Conservation (phyloP, 2,888 invertebrate genomes). For the Acronicta aceris region DNA sequence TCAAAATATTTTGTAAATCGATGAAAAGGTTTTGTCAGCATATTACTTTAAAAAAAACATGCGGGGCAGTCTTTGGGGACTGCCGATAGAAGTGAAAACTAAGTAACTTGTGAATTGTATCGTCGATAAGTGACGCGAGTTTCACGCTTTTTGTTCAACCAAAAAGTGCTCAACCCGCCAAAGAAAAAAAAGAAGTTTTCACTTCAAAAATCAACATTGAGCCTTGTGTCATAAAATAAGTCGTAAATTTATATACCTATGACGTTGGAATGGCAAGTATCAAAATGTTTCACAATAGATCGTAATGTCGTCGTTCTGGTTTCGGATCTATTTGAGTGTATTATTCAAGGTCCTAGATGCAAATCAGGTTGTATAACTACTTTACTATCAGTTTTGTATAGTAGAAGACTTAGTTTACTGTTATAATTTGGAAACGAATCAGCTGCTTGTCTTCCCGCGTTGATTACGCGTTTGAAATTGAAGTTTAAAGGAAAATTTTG, state of each 20-base stretch:
- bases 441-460: background rate
- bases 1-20: constrained; percentile 43
- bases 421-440: constrained; percentile 8
- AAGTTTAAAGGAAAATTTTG: background rate
- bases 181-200: too few relatives aligned
- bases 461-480: background rate
- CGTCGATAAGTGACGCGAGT: too few relatives aligned
- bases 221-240: constrained; percentile 39
- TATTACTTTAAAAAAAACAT: too few relatives aligned
- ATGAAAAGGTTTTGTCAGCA: constrained; percentile 35
- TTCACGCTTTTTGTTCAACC: too few relatives aligned
- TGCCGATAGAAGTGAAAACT: too few relatives aligned
- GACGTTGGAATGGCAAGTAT: constrained; percentile 46
- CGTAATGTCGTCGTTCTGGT: constrained; percentile 70
- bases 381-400: constrained; percentile 52
- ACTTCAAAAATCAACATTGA: constrained; percentile 31
- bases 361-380: constrained; percentile 63
- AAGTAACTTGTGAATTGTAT: too few relatives aligned
- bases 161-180: too few relatives aligned
- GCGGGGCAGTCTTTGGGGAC: too few relatives aligned
- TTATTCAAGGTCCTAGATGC: constrained; percentile 71
- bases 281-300: constrained; percentile 68
- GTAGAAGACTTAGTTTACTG: constrained; percentile 4
- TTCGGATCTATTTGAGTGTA: constrained; percentile 69
- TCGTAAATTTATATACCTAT: constrained; percentile 28